Base-by-base conservation (phyloP, 1,140 invertebrate species). In the Pissodes strobi region DNA sequence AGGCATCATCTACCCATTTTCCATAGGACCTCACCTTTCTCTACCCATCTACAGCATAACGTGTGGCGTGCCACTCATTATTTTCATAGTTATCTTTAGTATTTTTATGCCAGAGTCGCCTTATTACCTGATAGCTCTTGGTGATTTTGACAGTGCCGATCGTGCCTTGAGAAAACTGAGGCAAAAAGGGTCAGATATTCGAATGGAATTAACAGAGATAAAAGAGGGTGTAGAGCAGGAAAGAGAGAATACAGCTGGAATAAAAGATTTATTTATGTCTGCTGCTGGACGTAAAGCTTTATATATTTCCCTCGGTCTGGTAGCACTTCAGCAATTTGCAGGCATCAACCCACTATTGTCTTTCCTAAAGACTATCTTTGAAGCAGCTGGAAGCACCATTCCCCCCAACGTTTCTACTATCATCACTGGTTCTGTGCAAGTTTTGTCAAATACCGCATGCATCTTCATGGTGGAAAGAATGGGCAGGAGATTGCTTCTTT, bases 331-430 rank as follows among this genome's bases (percentile, higher is more conserved):
- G 74, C 92, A 95, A 75, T 79, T 94, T 21, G 88, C 87, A 56
- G 91, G 93, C 25, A 90, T 95, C 17, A 95, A 94, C 70, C 90
- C 89, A 0, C 88, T 94, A 18, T 88, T 94, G 57, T 94, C 94
- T 75, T 93, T 93, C 69, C 82, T 88, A 0, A 83, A 83, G 0
- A 72, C 79, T 0, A 94, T 95, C 59, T 94, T 95, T 69, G 67
- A 82, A 46, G 80, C 77, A n/a, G 83, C 88, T 2, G 82, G 86
- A 34, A 85, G 80, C n/a, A 66, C 77, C 1, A 81, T 92, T 6
- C 68, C 82, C 10, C 61, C 85, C 0, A 77, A 80, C 19, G 71
- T 84, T 5, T 79, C 82, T 2, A 85, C 90, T 0, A 91, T 94
- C 30, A 85, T 93, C 43, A 85, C 94, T 30, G 93, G 91, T 19